Percentiles rank a stretch among this genome's conserved stretches.
These are phyloP conservation scores for Conus betulinus DNA, from an alignment of 1,140 invertebrate species.

Conservation along the genomic window DNA sequence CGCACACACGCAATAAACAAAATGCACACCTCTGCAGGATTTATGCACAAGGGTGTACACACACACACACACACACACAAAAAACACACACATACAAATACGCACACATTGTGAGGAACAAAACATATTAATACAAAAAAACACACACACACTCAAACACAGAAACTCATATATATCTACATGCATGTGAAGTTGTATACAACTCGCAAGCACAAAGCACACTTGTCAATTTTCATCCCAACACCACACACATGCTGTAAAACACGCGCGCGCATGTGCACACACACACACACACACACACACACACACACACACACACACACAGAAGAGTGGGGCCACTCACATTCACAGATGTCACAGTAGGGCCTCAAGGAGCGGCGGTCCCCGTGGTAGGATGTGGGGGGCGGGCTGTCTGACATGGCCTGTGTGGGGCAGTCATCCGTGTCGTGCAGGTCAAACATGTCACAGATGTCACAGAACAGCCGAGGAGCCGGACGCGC, in stretches of 20 bases:
- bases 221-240: no score
- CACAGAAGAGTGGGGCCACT: conserved; percentile 14
- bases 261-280: background rate
- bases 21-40: background rate
- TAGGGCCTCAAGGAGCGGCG: conserved; percentile 84
- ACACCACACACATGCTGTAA: background rate
- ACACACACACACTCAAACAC: no score
- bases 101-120: no score
- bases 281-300: background rate
- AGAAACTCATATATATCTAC: no score
- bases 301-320: background rate
- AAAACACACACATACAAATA: no score
- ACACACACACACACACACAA: no score
- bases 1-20: background rate
- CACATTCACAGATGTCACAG: conserved; percentile 95
- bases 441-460: conserved; percentile 96
- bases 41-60: no score
- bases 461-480: conserved; percentile 98
- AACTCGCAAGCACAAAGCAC: no score
- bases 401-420: conserved; percentile 69
- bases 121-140: no score
- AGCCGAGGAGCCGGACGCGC: conserved; percentile 80
- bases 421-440: conserved; percentile 95
- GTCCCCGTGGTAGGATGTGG: conserved; percentile 76
- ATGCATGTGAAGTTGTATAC: no score